Conservation (phyloP, 2,113 vertebrate genomes). For the Rousettus leschenaultii region DNA sequence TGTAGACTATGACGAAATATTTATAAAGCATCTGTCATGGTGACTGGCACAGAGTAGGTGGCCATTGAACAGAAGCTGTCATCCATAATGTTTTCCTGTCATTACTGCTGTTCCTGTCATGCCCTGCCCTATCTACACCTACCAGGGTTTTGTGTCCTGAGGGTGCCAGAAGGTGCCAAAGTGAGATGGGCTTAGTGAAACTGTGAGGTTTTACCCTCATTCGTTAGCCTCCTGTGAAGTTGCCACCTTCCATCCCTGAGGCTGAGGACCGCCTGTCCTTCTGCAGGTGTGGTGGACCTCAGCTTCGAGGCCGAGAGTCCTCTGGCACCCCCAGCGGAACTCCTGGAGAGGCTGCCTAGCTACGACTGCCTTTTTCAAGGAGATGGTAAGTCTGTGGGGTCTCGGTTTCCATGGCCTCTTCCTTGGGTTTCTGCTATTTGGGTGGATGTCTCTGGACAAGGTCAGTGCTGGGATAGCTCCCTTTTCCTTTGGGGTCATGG, state of each 20-base stretch:
- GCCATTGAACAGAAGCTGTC: neutral
- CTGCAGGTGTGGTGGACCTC: constrained; percentile 72
- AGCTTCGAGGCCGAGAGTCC: constrained; percentile 80
- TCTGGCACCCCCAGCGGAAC: constrained; percentile 76
- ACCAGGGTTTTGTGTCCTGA: neutral
- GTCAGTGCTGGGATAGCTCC: neutral
- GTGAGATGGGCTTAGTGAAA: neutral
- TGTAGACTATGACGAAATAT: fast-evolving
- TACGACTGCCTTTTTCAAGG: constrained; percentile 62
- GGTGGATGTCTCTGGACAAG: neutral
- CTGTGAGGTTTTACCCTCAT: neutral
- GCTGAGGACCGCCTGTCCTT: neutral
- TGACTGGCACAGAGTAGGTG: neutral
- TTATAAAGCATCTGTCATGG: neutral
- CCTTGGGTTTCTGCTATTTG: neutral
- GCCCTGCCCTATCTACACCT: no score
- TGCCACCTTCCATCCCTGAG: fast-evolving
- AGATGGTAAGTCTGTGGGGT: constrained; percentile 44
- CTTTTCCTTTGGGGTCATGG: neutral
- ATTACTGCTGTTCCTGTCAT: neutral
- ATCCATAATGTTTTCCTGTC: neutral
- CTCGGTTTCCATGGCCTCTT: neutral
- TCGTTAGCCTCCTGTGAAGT: neutral
- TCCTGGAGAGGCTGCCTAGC: constrained; percentile 77
- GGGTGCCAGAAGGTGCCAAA: neutral